Percentiles rank a stretch among this genome's conserved stretches.
Conservation (phyloP, 2,888 invertebrate species). For the Buathra laborator region DNA sequence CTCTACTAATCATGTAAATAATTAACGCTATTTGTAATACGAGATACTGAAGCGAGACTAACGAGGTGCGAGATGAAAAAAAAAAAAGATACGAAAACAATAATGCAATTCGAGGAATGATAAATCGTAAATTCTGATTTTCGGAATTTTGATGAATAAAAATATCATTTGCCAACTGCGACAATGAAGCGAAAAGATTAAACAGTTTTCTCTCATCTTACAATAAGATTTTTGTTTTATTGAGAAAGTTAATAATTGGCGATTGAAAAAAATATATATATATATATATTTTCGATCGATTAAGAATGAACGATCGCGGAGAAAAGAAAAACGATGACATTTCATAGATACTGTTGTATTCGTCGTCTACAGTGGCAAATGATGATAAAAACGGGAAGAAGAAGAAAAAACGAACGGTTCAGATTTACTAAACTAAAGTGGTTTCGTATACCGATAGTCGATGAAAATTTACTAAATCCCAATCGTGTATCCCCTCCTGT, state of each 20-base stretch:
- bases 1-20: conserved; percentile 66
- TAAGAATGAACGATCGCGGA: conserved; percentile 15
- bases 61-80: conserved; percentile 52
- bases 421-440: conserved; percentile 65
- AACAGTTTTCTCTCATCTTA: background rate
- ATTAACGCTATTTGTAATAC: conserved; percentile 69
- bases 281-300: background rate
- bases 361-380: conserved; percentile 52
- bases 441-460: conserved; percentile 11
- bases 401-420: conserved; percentile 47
- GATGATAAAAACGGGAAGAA: background rate
- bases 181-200: conserved; percentile 25
- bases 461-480: conserved; percentile 66
- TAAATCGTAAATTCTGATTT: conserved; percentile 11
- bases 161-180: conserved; percentile 19
- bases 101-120: conserved; percentile 49
- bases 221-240: background rate
- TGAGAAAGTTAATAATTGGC: background rate
- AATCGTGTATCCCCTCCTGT: conserved; percentile 68
- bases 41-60: conserved; percentile 60
- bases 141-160: conserved; percentile 15
- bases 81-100: conserved; percentile 39
- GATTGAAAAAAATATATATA: background rate
- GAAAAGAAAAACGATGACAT: conserved; percentile 54
- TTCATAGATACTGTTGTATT: conserved; percentile 59